phyloP scores from a whole-genome alignment of 2,113 vertebrate species.

The Pandion haliaetus region DNA sequence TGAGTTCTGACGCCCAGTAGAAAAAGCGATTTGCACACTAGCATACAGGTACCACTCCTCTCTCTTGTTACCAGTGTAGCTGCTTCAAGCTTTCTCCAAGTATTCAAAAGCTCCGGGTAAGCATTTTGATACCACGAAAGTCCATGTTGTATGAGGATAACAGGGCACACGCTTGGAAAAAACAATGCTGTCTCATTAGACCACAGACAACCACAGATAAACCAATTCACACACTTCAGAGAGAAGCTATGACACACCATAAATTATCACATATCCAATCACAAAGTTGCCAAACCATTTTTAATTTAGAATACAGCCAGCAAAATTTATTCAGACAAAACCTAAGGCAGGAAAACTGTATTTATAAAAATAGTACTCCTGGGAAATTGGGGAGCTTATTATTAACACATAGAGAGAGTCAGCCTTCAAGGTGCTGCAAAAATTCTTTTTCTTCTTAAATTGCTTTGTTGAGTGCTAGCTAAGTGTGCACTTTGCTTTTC shows the following conservation, averaged over 20 bases:
- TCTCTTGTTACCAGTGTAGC: not conserved
- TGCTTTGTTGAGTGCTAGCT: not conserved
- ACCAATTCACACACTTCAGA: not conserved
- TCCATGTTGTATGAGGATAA: rapidly evolving
- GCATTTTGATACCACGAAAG: not conserved
- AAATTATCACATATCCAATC: not conserved
- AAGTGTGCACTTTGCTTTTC: not conserved
- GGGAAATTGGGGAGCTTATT: not conserved
- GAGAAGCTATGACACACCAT: not conserved
- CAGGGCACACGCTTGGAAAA: not conserved
- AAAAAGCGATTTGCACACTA: not conserved
- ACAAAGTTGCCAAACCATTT: not conserved
- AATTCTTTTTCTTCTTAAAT: not conserved
- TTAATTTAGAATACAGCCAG: not conserved
- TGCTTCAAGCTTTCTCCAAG: not conserved
- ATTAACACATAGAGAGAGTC: not conserved
- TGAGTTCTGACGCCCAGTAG: not conserved
- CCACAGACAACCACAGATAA: not conserved
- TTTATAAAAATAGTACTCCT: not conserved
- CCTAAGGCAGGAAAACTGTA: not conserved
- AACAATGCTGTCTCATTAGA: not conserved
- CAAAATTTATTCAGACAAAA: not conserved
- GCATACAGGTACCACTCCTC: not conserved
- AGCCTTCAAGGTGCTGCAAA: not conserved
- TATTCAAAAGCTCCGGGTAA: not conserved